phyloP scores from a whole-genome alignment of 2,888 invertebrate genomes.

The Cerceris rybyensis region DNA sequence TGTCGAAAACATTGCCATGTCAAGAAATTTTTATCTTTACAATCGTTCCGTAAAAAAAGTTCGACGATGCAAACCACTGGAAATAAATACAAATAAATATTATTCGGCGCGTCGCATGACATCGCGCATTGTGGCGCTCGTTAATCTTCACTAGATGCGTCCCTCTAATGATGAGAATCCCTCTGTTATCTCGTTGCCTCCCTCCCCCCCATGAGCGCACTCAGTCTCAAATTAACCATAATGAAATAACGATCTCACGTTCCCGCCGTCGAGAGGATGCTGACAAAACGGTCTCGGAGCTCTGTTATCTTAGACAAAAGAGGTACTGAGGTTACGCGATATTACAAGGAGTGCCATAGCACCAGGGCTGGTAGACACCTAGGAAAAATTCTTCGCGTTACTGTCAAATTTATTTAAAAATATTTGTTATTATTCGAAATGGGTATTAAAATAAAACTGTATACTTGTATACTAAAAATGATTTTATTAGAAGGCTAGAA shows the following conservation, averaged over 20 bases:
- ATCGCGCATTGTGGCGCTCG: slow-evolving; percentile 63
- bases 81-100: slow-evolving; percentile 70
- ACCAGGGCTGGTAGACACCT: slow-evolving; percentile 1
- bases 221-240: slow-evolving; percentile 78
- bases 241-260: slow-evolving; percentile 78
- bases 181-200: slow-evolving; percentile 70
- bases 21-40: too few species aligned
- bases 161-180: slow-evolving; percentile 74
- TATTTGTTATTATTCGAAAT: too few species aligned
- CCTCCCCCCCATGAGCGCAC: slow-evolving; percentile 66
- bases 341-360: slow-evolving; percentile 33
- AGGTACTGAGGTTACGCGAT: slow-evolving; percentile 36
- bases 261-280: slow-evolving; percentile 69
- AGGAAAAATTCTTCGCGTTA: not conserved
- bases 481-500: too few species aligned
- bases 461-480: too few species aligned
- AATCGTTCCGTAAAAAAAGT: too few species aligned
- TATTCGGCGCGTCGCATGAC: slow-evolving; percentile 58
- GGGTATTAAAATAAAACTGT: too few species aligned
- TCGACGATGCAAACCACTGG: not conserved
- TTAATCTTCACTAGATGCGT: slow-evolving; percentile 78
- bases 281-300: slow-evolving; percentile 69
- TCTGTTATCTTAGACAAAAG: slow-evolving; percentile 60
- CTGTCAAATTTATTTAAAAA: not conserved
- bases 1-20: too few species aligned